Evolutionary conservation across 2,888 invertebrate species (phyloP).

Genomic region (Zhuqinia jingwanae): DNA sequence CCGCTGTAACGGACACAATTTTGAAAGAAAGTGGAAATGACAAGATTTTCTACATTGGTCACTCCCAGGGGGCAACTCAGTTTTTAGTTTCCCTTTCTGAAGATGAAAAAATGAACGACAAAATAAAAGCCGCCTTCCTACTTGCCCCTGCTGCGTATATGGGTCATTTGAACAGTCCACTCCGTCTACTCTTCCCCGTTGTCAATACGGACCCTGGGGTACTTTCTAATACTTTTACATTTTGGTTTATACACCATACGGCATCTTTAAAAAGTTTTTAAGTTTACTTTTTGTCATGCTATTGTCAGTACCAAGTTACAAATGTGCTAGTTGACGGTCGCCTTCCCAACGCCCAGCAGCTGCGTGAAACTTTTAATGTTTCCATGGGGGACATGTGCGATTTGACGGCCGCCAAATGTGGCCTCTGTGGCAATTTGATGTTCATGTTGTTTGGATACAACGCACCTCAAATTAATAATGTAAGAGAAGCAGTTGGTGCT

Average conservation of each 20-base stretch:
- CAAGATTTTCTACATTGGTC: constrained; percentile 39
- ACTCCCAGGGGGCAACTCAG: constrained; percentile 61
- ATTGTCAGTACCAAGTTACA: no score
- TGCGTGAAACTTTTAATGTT: not conserved
- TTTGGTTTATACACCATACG: no score
- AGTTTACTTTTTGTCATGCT: no score
- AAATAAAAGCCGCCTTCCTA: constrained; percentile 21
- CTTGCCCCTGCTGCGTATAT: constrained; percentile 26
- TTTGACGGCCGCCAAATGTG: not conserved
- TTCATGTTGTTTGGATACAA: constrained; percentile 4
- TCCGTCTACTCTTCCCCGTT: not conserved
- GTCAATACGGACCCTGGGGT: not conserved
- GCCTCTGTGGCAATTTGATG: constrained; percentile 11
- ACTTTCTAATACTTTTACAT: no score
- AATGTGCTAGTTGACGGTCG: no score
- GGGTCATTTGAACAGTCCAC: not conserved
- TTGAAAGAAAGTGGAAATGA: not conserved
- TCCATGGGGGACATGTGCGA: not conserved
- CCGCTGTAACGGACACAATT: constrained; percentile 34
- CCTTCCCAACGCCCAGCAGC: not conserved
- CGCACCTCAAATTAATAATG: constrained; percentile 24
- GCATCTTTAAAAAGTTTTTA: no score
- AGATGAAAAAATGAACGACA: constrained; percentile 32
- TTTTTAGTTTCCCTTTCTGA: constrained; percentile 22
- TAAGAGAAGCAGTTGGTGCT: not conserved